A percentile compares a stretch with the other conserved stretches of the same genome.
Conservation (phyloP, 2,113 vertebrate genomes). For the Catharus bicknelli region DNA sequence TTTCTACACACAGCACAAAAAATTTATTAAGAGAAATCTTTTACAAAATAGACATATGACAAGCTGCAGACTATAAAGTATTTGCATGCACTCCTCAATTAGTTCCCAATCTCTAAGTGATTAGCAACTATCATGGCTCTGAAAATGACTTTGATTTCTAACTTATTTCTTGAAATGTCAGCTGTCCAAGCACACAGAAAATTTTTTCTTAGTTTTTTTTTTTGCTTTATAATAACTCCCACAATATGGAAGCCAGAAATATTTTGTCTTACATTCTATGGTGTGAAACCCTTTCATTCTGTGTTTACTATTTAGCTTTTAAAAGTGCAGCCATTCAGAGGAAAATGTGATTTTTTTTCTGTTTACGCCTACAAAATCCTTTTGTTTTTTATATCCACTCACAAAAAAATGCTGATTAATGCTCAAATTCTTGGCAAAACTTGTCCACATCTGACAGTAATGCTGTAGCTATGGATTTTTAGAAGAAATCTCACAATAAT, state of each 20-base stretch:
- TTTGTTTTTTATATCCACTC: conserved; percentile 42
- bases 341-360: conserved; percentile 58
- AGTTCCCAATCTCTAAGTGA: background rate
- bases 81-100: background rate
- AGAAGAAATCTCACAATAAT: background rate
- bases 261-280: conserved; percentile 42
- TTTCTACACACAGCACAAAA: background rate
- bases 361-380: conserved; percentile 33
- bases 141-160: conserved; percentile 6
- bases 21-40: background rate
- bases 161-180: conserved; percentile 37
- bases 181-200: background rate
- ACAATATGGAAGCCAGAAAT: conserved; percentile 67
- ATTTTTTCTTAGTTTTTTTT: conserved; percentile 29
- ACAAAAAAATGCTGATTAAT: conserved; percentile 49
- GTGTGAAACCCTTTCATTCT: conserved; percentile 23
- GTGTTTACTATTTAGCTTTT: conserved; percentile 50
- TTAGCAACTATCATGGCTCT: background rate
- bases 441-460: background rate
- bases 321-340: conserved; percentile 35
- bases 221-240: conserved; percentile 46
- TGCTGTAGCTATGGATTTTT: background rate
- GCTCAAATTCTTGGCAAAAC: conserved; percentile 39
- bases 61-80: background rate
- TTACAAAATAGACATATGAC: background rate